These are phyloP conservation scores for Drosophila macrospina DNA, from an alignment of 2,888 invertebrate genomes.

Conservation along the genomic window DNA sequence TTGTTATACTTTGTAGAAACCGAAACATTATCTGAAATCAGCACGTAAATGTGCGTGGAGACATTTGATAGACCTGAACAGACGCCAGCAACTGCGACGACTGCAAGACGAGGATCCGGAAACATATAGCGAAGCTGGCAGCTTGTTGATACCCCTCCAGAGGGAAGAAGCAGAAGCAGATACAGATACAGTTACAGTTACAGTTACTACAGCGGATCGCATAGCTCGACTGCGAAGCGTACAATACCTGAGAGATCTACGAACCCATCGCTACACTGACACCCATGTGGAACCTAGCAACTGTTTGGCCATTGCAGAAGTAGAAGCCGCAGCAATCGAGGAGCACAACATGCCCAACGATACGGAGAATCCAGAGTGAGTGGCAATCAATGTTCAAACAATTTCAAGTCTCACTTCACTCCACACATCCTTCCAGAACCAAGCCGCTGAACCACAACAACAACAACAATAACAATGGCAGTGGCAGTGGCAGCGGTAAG, in stretches of 20 bases:
- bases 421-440: no score
- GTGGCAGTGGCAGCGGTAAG: slow-evolving; percentile 46
- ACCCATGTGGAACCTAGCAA: slow-evolving; percentile 68
- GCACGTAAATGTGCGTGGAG: slow-evolving; percentile 73
- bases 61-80: slow-evolving; percentile 63
- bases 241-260: slow-evolving; percentile 56
- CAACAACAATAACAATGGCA: slow-evolving; percentile 53
- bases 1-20: slow-evolving; percentile 58
- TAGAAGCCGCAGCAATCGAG: slow-evolving; percentile 12
- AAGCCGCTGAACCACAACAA: slow-evolving; percentile 71
- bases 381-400: slow-evolving; percentile 13
- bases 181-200: no score
- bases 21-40: slow-evolving; percentile 65
- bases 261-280: slow-evolving; percentile 68
- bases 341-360: slow-evolving; percentile 71
- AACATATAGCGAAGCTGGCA: slow-evolving; percentile 60
- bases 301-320: slow-evolving; percentile 9
- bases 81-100: slow-evolving; percentile 44
- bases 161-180: slow-evolving; percentile 1
- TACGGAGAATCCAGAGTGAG: slow-evolving; percentile 77
- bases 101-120: slow-evolving; percentile 15
- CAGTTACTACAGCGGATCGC: slow-evolving; percentile 12
- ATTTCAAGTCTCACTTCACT: no score
- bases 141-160: slow-evolving; percentile 51
- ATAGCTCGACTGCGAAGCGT: slow-evolving; percentile 31